Evolutionary conservation across 2,797 vertebrate genomes (phyloP), one percentile per base, ranked within the genome.

Genomic region (Nasua narica): DNA sequence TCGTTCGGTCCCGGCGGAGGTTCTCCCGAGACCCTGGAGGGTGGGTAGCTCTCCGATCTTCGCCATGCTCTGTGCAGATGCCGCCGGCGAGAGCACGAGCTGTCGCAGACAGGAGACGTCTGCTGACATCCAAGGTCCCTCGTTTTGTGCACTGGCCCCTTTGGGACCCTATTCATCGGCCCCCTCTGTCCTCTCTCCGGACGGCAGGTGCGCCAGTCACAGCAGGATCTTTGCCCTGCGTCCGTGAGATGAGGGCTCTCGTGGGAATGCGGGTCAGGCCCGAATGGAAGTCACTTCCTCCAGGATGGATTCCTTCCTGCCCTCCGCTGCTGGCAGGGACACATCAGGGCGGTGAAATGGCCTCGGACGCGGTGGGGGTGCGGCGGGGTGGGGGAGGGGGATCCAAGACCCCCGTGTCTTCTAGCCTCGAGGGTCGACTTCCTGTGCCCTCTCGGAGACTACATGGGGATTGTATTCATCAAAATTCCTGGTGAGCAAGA

Each of bases 401-500:
- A 0, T 37, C 15, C 21, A 72, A 84, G 77, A 25, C 89, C 82
- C 82, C 88, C 23, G 0, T 89, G 21, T 87, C 85, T 97, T 92
- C 37, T n/a, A n/a, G n/a, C 46, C n/a, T n/a, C 25, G 82, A 69
- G 82, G 89, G 76, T 15, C 89, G 37, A 79, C 62, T 96, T 97
- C 90, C 97, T 93, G 87, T 74, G 8, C 37, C 46, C 86, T 83
- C 82, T 72, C 48, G 56, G 25, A 37, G 54, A 37, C 82, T 48
- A 40, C 83, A 15, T 50, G 94, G 74, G 95, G 93, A 96, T 87
- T 83, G 74, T 74, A 83, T 85, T 96, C 60, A 96, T 97, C 95
- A 91, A 96, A 96, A 96, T 95, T 97, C 95, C 83, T 93, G 74
- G 74, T 54, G 76, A 72, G 19, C 91, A 82, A 97, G 95, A 96